Evolutionary conservation across 2,888 invertebrate genomes (phyloP), one percentile per base, ranked within the genome.

Genomic region (Biston stratarius): DNA sequence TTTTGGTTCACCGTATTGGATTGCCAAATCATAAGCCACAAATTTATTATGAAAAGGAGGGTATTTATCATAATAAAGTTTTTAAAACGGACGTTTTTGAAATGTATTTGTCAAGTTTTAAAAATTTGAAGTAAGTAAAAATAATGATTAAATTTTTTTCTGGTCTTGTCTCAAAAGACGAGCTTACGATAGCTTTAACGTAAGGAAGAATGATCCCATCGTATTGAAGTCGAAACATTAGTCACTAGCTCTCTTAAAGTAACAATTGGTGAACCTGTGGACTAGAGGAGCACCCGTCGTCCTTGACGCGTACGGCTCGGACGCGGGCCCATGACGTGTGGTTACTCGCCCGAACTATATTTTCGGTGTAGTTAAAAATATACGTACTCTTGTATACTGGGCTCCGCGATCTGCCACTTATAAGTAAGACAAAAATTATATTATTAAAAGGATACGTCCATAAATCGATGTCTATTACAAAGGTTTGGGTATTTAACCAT

Each of bases 401-500:
- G 52, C 57, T 10, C 38, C 24, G 34, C 8, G 12, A 38, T 24
- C 11, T 57, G 38, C 44, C 49, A 45, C 53, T 10, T 47, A 52
- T 52, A 56, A 56, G 15, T 59, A 55, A 42, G n/a, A 61, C 11
- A 44, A 66, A 64, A 65, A 67, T 42, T 57, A 55, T 36, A 58
- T 61, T 48, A 65, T 61, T 14, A 9, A 62, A 67, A 60, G 45
- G 48, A 67, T 62, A 59, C 64, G 70, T 72, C 67, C 70, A 56
- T 66, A 66, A 33, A 52, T 74, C 64, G 58, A 74, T 71, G 67
- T 72, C 71, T 70, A 67, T 69, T 63, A 66, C 65, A 63, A 82
- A 82, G 92, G 93, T 90, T 92, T 92, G 88, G 93, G 92, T 88
- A 84, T 85, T 84, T 92, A 92, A 93, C 90, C 89, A 86, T 86